A percentile compares a stretch with the other conserved stretches of the same genome.
These are phyloP conservation scores for Malacoctenus gilli DNA, from an alignment of 2,797 vertebrate genomes.

Conservation along the genomic window DNA sequence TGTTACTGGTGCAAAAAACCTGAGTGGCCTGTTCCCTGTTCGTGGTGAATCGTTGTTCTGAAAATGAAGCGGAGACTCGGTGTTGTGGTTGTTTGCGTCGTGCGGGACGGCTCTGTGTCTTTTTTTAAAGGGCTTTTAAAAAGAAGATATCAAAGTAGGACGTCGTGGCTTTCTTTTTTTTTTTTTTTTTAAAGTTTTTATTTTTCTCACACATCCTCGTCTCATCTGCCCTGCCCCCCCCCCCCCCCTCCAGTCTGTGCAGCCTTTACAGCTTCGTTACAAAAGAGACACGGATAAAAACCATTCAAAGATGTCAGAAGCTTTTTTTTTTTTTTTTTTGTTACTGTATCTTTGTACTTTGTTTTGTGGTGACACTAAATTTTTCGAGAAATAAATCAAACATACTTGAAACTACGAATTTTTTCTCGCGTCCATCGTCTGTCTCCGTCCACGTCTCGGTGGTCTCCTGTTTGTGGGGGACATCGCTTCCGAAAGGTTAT, in stretches of 20 bases:
- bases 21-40: slow-evolving; percentile 67
- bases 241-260: slow-evolving; percentile 43
- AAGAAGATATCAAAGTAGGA: slow-evolving; percentile 38
- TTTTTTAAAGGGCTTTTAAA: slow-evolving; percentile 71
- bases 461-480: too few relatives aligned
- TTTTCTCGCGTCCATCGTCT: neutral
- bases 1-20: slow-evolving; percentile 66
- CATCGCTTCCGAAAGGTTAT: too few relatives aligned
- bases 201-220: too few relatives aligned
- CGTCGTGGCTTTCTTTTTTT: slow-evolving; percentile 50
- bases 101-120: slow-evolving; percentile 52
- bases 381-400: slow-evolving; percentile 80
- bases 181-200: too few relatives aligned
- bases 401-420: slow-evolving; percentile 74
- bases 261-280: slow-evolving; percentile 46
- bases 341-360: slow-evolving; percentile 73
- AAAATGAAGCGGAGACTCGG: slow-evolving; percentile 52
- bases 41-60: slow-evolving; percentile 57
- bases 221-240: slow-evolving; percentile 39
- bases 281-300: slow-evolving; percentile 36
- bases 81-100: slow-evolving; percentile 20
- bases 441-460: too few relatives aligned
- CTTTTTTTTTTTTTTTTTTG: slow-evolving; percentile 36
- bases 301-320: slow-evolving; percentile 55
- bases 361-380: slow-evolving; percentile 75